Evolutionary conservation across 2,888 invertebrate genomes (phyloP), one percentile per base, ranked within the genome.

Genomic region (Sphinx pinastri): DNA sequence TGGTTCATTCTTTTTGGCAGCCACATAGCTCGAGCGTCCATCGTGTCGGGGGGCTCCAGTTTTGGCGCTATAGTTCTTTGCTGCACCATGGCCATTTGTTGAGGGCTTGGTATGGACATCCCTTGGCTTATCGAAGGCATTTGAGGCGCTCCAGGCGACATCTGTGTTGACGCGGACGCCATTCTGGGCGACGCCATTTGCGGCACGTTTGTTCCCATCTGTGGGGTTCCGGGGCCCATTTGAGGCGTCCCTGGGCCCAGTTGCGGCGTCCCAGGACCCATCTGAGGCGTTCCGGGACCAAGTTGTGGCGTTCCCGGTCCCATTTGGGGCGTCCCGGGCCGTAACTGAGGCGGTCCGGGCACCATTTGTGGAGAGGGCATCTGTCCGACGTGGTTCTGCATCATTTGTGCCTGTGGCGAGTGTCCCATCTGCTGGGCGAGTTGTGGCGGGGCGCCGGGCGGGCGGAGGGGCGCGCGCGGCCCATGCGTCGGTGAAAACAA

Each of bases 1-100:
- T 95, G 95, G 83, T 95, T 95, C 93, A 95, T 95, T 93, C 95
- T 89, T 87, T 95, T 95, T 75, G 95, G 95, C 88, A 95, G 93
- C 96, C 95, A 96, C 91, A 95, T 95, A 73, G 94, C 90, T 75
- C 95, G 89, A 70, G 95, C 94, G 79, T 95, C 95, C 91, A 94
- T 91, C 63, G 94, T 94, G 77, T 95, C 95, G 59, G 95, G 94
- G 31, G 95, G 95, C 82, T 95, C 95, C 78, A 95, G 83, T 87
- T 95, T 95, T 52, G 95, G 95, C 51, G 95, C 95, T 76, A 94
- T 89, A 6, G 89, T 83, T 80, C 94, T 84, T 71, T 93, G 92
- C 71, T 90, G 92, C 11, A 84, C 87, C 88, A 93, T 85, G 13
- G 79, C 87, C 86, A 91, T 86, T 72, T 93, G 93, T 71, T 91